Evolutionary conservation across 1,140 invertebrate genomes (phyloP), one percentile per base, ranked within the genome.

Genomic region (Brachionus rubens): DNA sequence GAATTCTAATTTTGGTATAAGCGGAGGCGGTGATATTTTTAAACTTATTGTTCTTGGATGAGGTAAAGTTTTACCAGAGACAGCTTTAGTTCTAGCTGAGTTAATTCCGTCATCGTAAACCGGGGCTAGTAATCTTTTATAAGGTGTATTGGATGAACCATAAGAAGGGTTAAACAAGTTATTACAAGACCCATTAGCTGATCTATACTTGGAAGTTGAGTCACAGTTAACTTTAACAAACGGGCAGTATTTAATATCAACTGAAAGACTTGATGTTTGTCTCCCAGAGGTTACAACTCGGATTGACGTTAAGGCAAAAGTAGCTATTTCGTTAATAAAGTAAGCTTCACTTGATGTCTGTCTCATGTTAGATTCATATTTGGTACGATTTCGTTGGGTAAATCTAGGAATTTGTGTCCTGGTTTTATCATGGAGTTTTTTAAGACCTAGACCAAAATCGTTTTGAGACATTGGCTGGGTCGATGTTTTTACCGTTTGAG

Each of bases 161-260:
- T 87, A 91, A 0, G 83, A 83, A 3, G 89, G 88, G 78, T 90
- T 83, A 36, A 91, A 87, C 0, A 96, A 89, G 83, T 98, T 98
- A 81, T 94, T 94, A 81, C 93, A 94, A 33, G 87, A 88, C 0
- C 92, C 92, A 78, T 92, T 90, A 19, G 88, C 85, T 0, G 86
- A 87, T 75, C 93, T 82, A 81, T 90, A 94, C 12, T 16, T 28
- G 3, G 26, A 14, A 16, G 19, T 40, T 24, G 26, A 26, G n/a
- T 70, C 36, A 28, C 67, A 70, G 9, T 19, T 65, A 43, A 43
- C 3, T 3, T 28, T 43, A 14, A 5, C 40, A 50, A 72, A 72
- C 19, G 68, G 68, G 50, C 68, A 72, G 12, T 19, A 72, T 28
- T 36, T 24, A 47, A 24, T 12, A n/a, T 65, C 24, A 43, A 65